Evolutionary conservation across 2,888 invertebrate species (phyloP), one percentile per base, ranked within the genome.

Genomic region (Temnothorax ravouxi): DNA sequence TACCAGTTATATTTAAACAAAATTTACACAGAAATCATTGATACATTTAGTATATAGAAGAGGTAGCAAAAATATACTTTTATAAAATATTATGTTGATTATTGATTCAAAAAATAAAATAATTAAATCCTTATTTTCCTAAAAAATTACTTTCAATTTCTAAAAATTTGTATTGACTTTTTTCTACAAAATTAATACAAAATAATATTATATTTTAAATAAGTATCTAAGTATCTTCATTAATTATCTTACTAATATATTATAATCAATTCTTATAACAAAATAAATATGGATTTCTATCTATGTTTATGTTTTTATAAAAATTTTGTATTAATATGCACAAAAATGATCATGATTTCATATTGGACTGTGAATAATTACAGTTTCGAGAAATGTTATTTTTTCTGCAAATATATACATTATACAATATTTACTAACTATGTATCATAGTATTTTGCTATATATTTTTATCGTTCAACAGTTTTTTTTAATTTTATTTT

Each of bases 1-100:
- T 47, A 76, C 50, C 85, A 81, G 25, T 56, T 88, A 82, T 66
- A 85, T 62, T 81, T 89, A 83, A 85, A 38, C 50, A 0, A 77
- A 77, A 67, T 67, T 77, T 54, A 77, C 54, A 77, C 21, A 29
- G 38, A 72, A 82, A 80, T 76, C 29, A 84, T 34, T 84, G 13
- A 54, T 29, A 44, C 1, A 54, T 29, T 54, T 66, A 66, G 15
- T 13, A 15, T 41, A 61, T 29, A 3, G 18, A 74, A 71, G 25
- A 61, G n/a, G 6, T 66, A 54, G 5, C 29, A 44, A 74, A 41
- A 41, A 3, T 66, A 77, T 52, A 76, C 5, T 66, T 44, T 66
- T 44, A 21, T 21, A 76, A 52, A 25, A 44, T 15, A 18, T 74
- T 59, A 74, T 13, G 8, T 34, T 61, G 13, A 44, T 72, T 9